Percentiles rank a stretch among this genome's conserved stretches.
Evolutionary conservation across 1,140 invertebrate genomes (phyloP).

Genomic region (Tetragnatha versicolor): DNA sequence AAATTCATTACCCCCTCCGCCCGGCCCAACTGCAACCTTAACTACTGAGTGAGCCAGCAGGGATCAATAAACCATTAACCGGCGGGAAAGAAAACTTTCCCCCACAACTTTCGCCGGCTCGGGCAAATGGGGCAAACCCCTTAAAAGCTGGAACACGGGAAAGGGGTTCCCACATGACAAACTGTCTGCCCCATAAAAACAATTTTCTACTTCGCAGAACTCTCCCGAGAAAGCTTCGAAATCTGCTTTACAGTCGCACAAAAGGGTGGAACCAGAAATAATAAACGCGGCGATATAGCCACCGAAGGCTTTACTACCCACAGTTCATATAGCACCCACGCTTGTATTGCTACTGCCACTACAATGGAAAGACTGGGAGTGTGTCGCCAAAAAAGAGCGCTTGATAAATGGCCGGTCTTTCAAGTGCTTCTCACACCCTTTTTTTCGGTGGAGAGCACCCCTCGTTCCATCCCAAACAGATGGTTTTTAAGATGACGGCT

Average conservation of each 20-base stretch:
- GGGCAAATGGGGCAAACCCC: not conserved
- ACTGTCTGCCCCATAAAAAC: slow-evolving; percentile 38
- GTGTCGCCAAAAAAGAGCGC: not conserved
- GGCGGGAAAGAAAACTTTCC: too few relatives aligned
- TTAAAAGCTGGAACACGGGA: slow-evolving; percentile 10
- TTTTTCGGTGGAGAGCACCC: not conserved
- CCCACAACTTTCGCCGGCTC: not conserved
- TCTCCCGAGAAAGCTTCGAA: not conserved
- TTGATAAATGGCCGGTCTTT: slow-evolving; percentile 35
- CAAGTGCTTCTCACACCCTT: slow-evolving; percentile 16
- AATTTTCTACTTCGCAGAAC: slow-evolving; percentile 32
- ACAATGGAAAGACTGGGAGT: slow-evolving; percentile 5
- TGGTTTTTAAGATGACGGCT: slow-evolving; percentile 35
- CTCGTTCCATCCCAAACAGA: slow-evolving; percentile 16
- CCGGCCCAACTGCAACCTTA: not conserved
- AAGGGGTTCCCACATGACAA: slow-evolving; percentile 19
- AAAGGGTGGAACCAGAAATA: too few relatives aligned
- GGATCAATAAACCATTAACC: slow-evolving; percentile 17
- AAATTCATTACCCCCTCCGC: not conserved
- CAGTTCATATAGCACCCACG: not conserved
- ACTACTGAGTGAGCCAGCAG: slow-evolving; percentile 7
- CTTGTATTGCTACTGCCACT: not conserved
- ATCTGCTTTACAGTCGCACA: slow-evolving; percentile 6
- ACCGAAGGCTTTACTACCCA: too few relatives aligned
- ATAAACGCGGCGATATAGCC: too few relatives aligned